Evolutionary conservation across 2,888 invertebrate species (phyloP), one percentile per base, ranked within the genome.

Genomic region (Spisula subtruncata): DNA sequence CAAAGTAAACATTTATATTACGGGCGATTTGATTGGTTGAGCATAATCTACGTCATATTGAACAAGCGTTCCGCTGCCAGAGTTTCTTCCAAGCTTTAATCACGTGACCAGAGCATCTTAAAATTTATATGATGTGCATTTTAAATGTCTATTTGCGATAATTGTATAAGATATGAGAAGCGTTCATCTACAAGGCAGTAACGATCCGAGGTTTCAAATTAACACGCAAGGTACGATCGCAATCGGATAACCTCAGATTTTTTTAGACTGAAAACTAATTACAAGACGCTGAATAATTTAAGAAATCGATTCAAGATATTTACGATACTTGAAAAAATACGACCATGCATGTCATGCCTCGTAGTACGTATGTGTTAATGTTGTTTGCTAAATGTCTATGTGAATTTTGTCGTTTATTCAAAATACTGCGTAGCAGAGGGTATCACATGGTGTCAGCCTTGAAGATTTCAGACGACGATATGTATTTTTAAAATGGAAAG

Each of bases 241-340:
- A 25, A 66, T 66, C 60, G 60, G 25, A 66, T 25, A 66, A 25
- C 60, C 60, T 66, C 25, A n/a, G 25, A n/a, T 66, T 25, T 66
- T n/a, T 66, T 66, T n/a, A n/a, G n/a, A 25, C 60, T 66, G 60
- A 25, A 66, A 66, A 66, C 60, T 66, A 66, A 66, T 66, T 66
- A 66, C 60, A 8, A 66, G 60, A 66, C 60, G n/a, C 60, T 66
- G 60, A 66, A 66, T 66, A 66, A 66, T 66, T 66, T n/a, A 66
- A 8, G 10, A 25, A n/a, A 66, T 66, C 60, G 25, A 66, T 66
- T 25, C 25, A 10, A 6, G 60, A 18, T 60, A 60, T 60, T 60
- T 60, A 60, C 60, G 18, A 25, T 66, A 8, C 25, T 66, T 66
- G 60, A 66, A 66, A 66, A 41, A 66, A 66, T 25, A 66, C 60